These are phyloP conservation scores for Hyperoodon ampullatus DNA, from an alignment of 2,113 vertebrate species.

Conservation along the genomic window DNA sequence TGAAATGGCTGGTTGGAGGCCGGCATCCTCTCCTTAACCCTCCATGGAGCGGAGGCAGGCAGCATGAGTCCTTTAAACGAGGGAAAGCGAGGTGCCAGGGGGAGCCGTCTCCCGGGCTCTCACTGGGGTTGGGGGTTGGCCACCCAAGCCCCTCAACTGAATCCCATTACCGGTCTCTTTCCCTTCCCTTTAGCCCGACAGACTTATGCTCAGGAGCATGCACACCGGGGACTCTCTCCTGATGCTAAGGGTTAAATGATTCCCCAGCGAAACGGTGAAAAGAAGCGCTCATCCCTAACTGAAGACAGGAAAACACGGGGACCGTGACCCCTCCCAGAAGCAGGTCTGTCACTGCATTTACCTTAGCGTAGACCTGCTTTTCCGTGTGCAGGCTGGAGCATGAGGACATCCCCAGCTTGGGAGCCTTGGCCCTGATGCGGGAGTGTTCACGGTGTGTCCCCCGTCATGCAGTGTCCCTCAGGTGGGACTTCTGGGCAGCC, in stretches of 20 bases:
- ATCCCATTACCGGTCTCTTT: background rate
- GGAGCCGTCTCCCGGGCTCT: background rate
- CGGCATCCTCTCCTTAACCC: background rate
- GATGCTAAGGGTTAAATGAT: background rate
- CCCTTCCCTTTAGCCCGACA: background rate
- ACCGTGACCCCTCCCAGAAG: background rate
- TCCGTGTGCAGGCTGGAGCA: accelerated
- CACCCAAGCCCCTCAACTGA: too few species aligned
- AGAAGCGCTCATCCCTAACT: background rate
- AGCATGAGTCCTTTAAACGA: background rate
- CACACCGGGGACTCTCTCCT: background rate
- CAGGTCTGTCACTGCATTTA: background rate
- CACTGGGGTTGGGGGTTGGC: background rate
- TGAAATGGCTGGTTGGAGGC: background rate
- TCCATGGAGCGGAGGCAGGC: background rate
- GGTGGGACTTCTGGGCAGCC: background rate
- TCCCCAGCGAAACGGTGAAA: background rate
- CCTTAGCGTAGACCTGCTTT: background rate
- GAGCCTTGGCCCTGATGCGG: background rate
- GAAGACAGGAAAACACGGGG: background rate
- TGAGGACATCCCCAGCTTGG: accelerated
- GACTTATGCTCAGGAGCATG: background rate
- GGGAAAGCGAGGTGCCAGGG: background rate
- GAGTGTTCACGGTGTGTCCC: background rate
- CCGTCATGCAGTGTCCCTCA: background rate